A percentile compares a stretch with the other conserved stretches of the same genome.
Conservation (phyloP, 2,888 invertebrate genomes). For the Chrysotoxum bicinctum region DNA sequence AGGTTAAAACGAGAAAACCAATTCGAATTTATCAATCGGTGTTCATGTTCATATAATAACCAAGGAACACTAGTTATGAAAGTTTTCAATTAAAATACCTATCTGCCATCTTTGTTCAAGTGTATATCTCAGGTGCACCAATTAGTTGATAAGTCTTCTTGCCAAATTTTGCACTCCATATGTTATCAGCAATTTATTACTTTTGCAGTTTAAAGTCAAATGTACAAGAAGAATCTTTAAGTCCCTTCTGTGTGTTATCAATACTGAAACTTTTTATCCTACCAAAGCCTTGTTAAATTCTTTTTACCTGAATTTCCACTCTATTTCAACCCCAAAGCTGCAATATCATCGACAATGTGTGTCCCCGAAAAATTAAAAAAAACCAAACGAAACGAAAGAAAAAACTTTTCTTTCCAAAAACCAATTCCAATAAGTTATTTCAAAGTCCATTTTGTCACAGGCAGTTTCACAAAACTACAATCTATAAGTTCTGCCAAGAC, state of each 20-base stretch:
- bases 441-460: constrained; percentile 59
- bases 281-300: constrained; percentile 28
- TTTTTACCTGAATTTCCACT: constrained; percentile 37
- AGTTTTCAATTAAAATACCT: background rate
- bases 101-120: too few relatives aligned
- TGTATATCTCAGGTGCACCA: background rate
- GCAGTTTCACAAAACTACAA: constrained; percentile 56
- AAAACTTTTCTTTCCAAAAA: constrained; percentile 22
- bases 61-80: too few relatives aligned
- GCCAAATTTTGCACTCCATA: background rate
- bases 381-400: background rate
- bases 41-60: too few relatives aligned
- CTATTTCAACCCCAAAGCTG: constrained; percentile 29
- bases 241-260: background rate
- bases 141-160: background rate
- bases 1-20: too few relatives aligned
- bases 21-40: too few relatives aligned
- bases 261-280: constrained; percentile 7
- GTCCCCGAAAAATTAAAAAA: background rate
- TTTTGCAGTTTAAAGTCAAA: background rate
- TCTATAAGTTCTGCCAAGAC: constrained; percentile 46
- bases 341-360: constrained; percentile 18
- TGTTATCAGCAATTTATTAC: constrained; percentile 1
- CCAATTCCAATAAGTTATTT: constrained; percentile 60
- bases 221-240: background rate